Evolutionary conservation across 2,888 invertebrate genomes (phyloP).

Genomic region (Parnassius mnemosyne): DNA sequence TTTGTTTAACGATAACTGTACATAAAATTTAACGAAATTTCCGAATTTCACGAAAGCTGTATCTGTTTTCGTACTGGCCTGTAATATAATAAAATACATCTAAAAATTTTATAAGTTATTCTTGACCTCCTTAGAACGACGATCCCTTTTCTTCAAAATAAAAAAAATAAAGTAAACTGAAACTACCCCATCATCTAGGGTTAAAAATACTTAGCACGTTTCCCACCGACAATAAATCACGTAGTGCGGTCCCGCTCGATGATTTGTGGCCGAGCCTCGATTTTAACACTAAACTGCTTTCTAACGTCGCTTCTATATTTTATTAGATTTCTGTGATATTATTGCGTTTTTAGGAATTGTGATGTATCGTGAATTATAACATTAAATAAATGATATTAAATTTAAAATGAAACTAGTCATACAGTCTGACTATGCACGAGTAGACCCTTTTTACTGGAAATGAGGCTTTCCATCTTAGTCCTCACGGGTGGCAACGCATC

Average conservation of each 20-base stretch:
- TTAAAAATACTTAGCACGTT: constrained; percentile 27
- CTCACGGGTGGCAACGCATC: too few species aligned
- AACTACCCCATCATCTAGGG: constrained; percentile 9
- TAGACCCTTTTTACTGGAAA: too few species aligned
- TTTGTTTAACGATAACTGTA: too few species aligned
- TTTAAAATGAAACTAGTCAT: not conserved
- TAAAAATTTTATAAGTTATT: not conserved
- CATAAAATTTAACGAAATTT: too few species aligned
- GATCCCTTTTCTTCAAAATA: constrained; percentile 5
- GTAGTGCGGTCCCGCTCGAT: constrained; percentile 8
- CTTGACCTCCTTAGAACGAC: constrained; percentile 6
- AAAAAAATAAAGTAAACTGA: constrained; percentile 8
- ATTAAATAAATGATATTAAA: constrained; percentile 5
- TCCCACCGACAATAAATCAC: constrained; percentile 18
- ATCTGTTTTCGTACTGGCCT: too few species aligned
- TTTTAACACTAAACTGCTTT: constrained; percentile 20
- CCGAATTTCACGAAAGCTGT: too few species aligned
- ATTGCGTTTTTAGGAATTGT: not conserved
- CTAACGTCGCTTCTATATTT: constrained; percentile 13
- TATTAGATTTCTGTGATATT: constrained; percentile 18
- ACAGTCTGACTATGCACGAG: not conserved
- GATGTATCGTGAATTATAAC: constrained; percentile 1
- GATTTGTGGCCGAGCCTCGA: constrained; percentile 22
- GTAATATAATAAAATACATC: too few species aligned
- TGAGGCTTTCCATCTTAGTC: too few species aligned